Evolutionary conservation across 2,888 invertebrate genomes (phyloP), one percentile per base, ranked within the genome.

Genomic region (Volucella zonaria): DNA sequence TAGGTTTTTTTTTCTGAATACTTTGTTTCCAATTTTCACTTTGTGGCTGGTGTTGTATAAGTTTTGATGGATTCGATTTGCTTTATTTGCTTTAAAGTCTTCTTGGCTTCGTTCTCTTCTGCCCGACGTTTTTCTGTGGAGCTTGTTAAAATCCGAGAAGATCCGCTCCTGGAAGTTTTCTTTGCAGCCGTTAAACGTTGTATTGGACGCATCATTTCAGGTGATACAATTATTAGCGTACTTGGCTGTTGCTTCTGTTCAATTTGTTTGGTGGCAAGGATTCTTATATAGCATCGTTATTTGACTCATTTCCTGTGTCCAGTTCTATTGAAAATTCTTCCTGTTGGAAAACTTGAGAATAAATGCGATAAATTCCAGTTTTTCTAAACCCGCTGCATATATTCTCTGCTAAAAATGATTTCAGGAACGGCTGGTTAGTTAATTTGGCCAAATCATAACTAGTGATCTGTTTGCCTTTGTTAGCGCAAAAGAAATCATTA

Each of bases 131-230:
- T 62, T 62, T 47, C 45, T 45, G 61, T 31, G 1, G n/a, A 47
- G 45, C 45, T 62, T n/a, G 45, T 47, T 31, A 62, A 47, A 14
- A 62, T 47, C 10, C 61, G 45, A 62, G 23, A 62, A 62, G 18
- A 31, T 47, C 18, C 61, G n/a, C 45, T 47, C n/a, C 61, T 47
- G 8, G 47, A 47, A 14, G 31, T 38, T 31, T 12, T 9, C 10
- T 47, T 62, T 31, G 9, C 61, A 31, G 61, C 45, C 2, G 2
- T 4, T 12, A 62, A 62, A 2, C 47, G 23, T 62, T 62, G 38
- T n/a, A 47, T 62, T 62, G 47, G 62, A 47, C 47, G 47, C 31
- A 62, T 62, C 38, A 47, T 47, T 49, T 47, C 49, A 49, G 62
- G 31, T 47, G n/a, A 4, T 47, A 31, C 31, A 31, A 31, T 31